Base-by-base conservation (phyloP, 2,797 vertebrate genomes). In the Ciconia nigra region DNA sequence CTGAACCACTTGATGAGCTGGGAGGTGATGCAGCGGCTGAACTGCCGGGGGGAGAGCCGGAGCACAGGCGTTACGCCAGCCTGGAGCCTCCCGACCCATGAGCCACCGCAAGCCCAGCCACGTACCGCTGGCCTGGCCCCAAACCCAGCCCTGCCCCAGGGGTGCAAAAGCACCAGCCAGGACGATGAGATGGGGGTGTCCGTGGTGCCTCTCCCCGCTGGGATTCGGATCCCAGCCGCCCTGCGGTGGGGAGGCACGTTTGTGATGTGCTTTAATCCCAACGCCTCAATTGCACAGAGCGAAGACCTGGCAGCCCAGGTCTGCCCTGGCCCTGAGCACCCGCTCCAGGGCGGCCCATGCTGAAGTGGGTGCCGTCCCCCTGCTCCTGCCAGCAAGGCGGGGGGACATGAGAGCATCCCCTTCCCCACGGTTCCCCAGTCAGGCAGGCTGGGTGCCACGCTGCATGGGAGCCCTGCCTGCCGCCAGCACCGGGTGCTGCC, bases 1-100 rank as follows among this genome's bases (percentile, higher is more conserved):
- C 99, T 99, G 98, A 99, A 99, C 99, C 99, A 99, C 97, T 99
- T 99, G 98, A 99, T 99, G 95, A 99, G 99, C 98, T 99, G 99
- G 44, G 99, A 99, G 65, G 99, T 99, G 97, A 99, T 99, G 97
- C 99, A 99, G 96, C 99, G 99, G 92, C 99, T 99, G 97, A 99
- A 99, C 99, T 99, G 97, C 95, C 15, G 42, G 63, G 80, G 11
- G 28, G 21, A 63, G 31, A 85, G 35, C 29, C 17, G 3, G 41
- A n/a, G 77, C n/a, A 91, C 61, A 79, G 61, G 67, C 1, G 1
- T 92, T 58, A 85, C 0, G 11, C n/a, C 71, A 70, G 42, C 39
- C 39, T 49, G 22, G 49, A 67, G 51, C 63, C 54, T 72, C 55
- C 42, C 14, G 19, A 15, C 15, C 18, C 44, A 8, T 0, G 7